Base-by-base conservation (phyloP, 2,113 vertebrate genomes). In the Alligator sinensis region DNA sequence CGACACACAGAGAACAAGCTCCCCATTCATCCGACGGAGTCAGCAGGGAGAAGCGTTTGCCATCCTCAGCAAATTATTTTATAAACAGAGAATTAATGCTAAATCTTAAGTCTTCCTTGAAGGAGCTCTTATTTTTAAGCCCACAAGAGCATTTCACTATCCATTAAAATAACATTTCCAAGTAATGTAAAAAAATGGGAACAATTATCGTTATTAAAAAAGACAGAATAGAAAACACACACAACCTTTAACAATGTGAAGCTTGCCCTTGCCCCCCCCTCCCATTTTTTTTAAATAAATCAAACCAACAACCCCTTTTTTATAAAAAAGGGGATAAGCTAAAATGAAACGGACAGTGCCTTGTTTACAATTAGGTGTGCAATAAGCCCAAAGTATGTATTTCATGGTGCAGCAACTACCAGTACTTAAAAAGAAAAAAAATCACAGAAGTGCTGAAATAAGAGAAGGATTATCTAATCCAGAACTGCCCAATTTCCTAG, bases 61-160 rank as follows among this genome's bases (percentile, higher is more conserved):
- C 63, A 63, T 95, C 86, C 96, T 95, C 96, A 95, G 96, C 95
- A 95, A 97, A 92, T 97, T 95, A 91, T 96, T 95, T 96, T 94
- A 96, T 94, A 96, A 96, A 90, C 64, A 81, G 79, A 34, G 92
- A 96, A 96, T 96, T 93, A 82, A 91, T 47, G 70, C 72, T 82
- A 80, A 94, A 95, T 95, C 88, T 90, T 91, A 88, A 74, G 30
- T 64, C 84, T 92, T 88, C 76, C 83, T 95, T 93, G 89, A 96
- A 97, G 88, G 77, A 90, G 28, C 75, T 94, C 90, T 94, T 92
- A 59, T 89, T 97, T 96, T 91, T 84, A 96, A 96, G 92, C 82
- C 92, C 75, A 84, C 3, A 8, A 58, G 58, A 34, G 90, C 96
- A 79, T 86, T 97, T 95, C 96, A 92, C 88, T 77, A 95, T 88